Conservation (phyloP, 2,888 invertebrate genomes). For the Stomorhina lunata region DNA sequence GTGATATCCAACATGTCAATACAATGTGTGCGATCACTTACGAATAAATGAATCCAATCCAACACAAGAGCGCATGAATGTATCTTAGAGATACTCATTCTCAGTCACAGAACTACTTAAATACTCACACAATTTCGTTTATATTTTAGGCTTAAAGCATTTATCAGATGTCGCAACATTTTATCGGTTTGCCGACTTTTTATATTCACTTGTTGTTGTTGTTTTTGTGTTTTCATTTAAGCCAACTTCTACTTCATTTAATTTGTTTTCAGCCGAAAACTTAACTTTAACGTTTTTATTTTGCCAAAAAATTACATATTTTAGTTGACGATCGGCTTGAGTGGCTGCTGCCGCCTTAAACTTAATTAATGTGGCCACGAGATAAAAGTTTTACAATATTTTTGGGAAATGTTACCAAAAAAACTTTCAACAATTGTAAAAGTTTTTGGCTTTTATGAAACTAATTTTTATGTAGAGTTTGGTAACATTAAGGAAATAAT, state of each 20-base stretch:
- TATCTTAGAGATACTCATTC: background rate
- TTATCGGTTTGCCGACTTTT: background rate
- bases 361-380: background rate
- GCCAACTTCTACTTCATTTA: too few relatives aligned
- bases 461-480: background rate
- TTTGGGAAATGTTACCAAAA: background rate
- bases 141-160: background rate
- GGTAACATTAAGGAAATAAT: background rate
- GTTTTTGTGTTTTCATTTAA: background rate
- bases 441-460: too few relatives aligned
- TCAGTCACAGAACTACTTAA: background rate
- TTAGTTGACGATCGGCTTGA: background rate
- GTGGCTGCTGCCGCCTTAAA: background rate
- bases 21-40: background rate
- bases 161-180: background rate
- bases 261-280: background rate
- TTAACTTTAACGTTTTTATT: background rate
- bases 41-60: background rate
- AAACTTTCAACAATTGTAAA: background rate
- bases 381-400: background rate
- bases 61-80: background rate
- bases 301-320: too few relatives aligned
- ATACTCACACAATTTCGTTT: background rate
- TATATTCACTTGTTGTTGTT: background rate
- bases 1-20: background rate